These are phyloP conservation scores for Parauchenoglanis ngamensis DNA, from an alignment of 2,797 vertebrate species.

Conservation along the genomic window DNA sequence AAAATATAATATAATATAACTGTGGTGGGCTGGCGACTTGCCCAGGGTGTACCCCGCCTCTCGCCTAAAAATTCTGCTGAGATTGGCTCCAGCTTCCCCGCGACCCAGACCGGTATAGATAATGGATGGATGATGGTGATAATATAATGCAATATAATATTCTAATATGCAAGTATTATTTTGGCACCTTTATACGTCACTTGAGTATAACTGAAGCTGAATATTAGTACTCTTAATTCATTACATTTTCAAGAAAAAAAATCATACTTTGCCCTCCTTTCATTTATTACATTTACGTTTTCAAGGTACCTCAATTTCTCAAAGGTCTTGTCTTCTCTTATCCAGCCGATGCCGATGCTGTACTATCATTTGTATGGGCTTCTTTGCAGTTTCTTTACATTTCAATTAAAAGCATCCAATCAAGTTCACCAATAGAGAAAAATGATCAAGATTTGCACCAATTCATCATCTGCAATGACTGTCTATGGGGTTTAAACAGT, in stretches of 20 bases:
- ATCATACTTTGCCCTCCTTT: not conserved
- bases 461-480: not conserved
- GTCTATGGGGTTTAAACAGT: not conserved
- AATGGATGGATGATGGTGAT: too few relatives aligned
- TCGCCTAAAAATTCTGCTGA: too few relatives aligned
- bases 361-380: not conserved
- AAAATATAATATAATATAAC: too few relatives aligned
- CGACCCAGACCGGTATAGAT: too few relatives aligned
- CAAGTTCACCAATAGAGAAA: not conserved
- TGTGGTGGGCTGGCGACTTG: too few relatives aligned
- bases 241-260: not conserved
- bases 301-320: not conserved
- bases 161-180: not conserved
- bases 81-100: too few relatives aligned
- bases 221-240: not conserved
- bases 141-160: too few relatives aligned
- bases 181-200: not conserved
- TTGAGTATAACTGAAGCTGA: not conserved
- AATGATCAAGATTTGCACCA: not conserved
- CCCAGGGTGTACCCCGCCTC: too few relatives aligned
- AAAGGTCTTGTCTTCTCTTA: not conserved
- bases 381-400: not conserved
- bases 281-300: not conserved
- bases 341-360: too few relatives aligned
- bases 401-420: not conserved